These are phyloP conservation scores for Salvator merianae DNA, from an alignment of 2,113 vertebrate species.

Conservation along the genomic window DNA sequence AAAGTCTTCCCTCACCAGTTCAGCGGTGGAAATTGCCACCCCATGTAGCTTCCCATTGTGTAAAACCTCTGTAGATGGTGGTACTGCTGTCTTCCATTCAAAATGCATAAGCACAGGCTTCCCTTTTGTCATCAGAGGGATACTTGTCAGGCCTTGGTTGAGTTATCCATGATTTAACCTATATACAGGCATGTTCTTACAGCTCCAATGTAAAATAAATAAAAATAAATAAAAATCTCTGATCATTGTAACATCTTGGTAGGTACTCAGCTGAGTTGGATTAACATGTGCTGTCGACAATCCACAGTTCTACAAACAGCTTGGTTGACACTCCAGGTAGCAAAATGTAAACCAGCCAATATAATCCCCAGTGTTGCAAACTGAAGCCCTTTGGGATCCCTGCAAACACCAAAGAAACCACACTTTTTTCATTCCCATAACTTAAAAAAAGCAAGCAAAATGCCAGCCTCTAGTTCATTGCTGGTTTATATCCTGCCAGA, in stretches of 20 bases:
- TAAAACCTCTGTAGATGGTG: too few species aligned
- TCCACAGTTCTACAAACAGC: slow-evolving; percentile 8
- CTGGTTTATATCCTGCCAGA: slow-evolving; percentile 29
- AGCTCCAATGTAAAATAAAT: neutral
- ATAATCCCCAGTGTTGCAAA: slow-evolving; percentile 1
- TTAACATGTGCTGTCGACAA: neutral
- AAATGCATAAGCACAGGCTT: neutral
- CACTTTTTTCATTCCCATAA: slow-evolving; percentile 47
- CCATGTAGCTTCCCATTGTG: too few species aligned
- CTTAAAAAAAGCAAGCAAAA: slow-evolving; percentile 45
- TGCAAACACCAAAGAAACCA: slow-evolving; percentile 43
- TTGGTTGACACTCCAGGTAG: slow-evolving; percentile 43
- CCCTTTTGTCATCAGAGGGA: too few species aligned
- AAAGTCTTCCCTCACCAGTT: too few species aligned
- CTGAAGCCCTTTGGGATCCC: neutral
- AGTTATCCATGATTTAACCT: neutral
- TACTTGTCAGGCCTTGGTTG: too few species aligned
- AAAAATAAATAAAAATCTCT: neutral
- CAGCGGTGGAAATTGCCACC: too few species aligned
- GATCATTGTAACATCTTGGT: slow-evolving; percentile 25
- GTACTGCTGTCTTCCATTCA: too few species aligned
- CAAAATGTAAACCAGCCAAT: slow-evolving; percentile 25
- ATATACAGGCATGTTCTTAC: neutral
- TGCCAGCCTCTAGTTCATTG: slow-evolving; percentile 7
- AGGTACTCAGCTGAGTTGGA: slow-evolving; percentile 10